Base-by-base conservation (phyloP, 2,797 vertebrate species). In the Platyrinchus mystaceus region DNA sequence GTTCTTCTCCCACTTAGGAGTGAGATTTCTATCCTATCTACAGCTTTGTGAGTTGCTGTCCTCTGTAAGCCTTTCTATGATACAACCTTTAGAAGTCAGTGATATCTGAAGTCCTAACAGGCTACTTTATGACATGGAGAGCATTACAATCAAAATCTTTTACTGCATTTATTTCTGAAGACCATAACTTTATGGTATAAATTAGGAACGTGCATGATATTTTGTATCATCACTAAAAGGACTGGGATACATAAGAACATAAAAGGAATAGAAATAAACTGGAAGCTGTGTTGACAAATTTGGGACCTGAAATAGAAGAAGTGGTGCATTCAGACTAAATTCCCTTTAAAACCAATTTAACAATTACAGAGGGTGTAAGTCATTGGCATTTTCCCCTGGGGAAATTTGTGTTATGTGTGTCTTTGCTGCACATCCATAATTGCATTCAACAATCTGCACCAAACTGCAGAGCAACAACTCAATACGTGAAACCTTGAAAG, bases 231-330 rank as follows among this genome's bases (percentile, higher is more conserved):
- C 23, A 19, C 27, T 32, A 49, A 77, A 83, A 44, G 24, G 6
- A 3, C 14, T 30, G 28, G 17, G 27, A 32, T 66, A 10, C 8
- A 6, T 20, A 37, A 0, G 0, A 47, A 37, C 32, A 26, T 15
- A 34, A 59, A 63, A 32, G 22, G 47, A 77, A 89, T 37, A 41
- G n/a, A 84, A 84, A 66, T 43, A 43, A 89, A 69, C 37, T 30
- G 28, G 26, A 62, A 66, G 7, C 2, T 86, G 41, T 78, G 44
- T 58, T 2, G 6, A 27, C 13, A 39, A 62, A 82, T 60, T 18
- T 50, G 77, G 67, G 41, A 52, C 24, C 34, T 74, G 64, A 79
- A 90, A 44, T 22, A 49, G 79, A 90, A 60, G 19, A 34, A 83
- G 9, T 1, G 0, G 34, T 50, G 9, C 15, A 13, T 73, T 93